Evolutionary conservation across 2,797 vertebrate genomes (phyloP), one percentile per base, ranked within the genome.

Genomic region (Cuculus canorus): DNA sequence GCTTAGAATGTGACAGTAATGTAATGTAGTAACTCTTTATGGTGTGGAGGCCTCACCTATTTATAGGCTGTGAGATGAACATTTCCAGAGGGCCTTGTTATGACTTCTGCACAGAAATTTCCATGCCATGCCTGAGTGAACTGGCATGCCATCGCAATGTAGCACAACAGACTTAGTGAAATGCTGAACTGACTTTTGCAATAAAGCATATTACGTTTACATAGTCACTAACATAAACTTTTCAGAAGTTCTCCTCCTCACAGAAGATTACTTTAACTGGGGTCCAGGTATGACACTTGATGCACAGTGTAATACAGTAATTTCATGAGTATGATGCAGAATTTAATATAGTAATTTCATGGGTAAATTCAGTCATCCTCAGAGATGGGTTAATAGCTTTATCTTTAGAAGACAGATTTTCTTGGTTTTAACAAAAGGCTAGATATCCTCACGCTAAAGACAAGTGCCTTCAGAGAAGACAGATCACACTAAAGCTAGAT

Each of bases 71-170:
- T 0, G 2, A 94, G 73, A 72, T 15, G 77, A 96, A 77, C 70
- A 52, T 76, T 95, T 95, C 92, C 95, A 94, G 94, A 92, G 82
- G 45, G 28, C 52, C 86, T 59, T 61, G 56, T 88, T 88, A 84
- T 11, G 52, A 92, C 47, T 94, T 72, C 59, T 78, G 54, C 25
- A 2, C 70, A 84, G 66, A 90, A 90, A 56, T 94, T 95, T 96
- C 94, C 93, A 88, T 30, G 45, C 33, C 30, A 5, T 86, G 73
- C 28, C 27, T 0, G 0, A 88, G 73, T 50, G 75, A 88, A 76
- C 6, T 30, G 50, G 35, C 43, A 52, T 61, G 30, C 53, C n/a
- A 21, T 52, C 54, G 72, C 47, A 25, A 57, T 61, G 27, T 3
- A 47, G 57, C 23, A 30, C 59, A 79, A 37, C 70, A 72, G 27